phyloP scores from a whole-genome alignment of 2,888 invertebrate genomes.

The Pedicia rivosa region DNA sequence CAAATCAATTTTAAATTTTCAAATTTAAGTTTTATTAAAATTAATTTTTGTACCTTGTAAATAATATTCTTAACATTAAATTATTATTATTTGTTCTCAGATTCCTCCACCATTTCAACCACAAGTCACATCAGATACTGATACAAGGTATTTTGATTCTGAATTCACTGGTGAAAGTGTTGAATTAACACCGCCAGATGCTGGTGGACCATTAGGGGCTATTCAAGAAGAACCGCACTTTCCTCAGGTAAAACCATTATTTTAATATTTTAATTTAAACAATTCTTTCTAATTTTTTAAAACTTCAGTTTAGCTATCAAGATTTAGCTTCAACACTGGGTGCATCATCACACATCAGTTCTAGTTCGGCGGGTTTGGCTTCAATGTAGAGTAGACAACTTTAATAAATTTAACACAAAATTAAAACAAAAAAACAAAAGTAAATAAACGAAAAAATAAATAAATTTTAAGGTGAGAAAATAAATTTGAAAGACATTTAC shows the following conservation, averaged over 20 bases:
- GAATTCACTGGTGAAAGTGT: constrained; percentile 97
- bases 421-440: no score
- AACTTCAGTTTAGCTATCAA: constrained; percentile 64
- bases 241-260: constrained; percentile 30
- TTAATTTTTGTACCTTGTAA: background rate
- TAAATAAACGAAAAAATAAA: no score
- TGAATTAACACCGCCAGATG: constrained; percentile 87
- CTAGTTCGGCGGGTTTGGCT: constrained; percentile 34
- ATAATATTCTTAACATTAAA: constrained; percentile 3
- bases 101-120: constrained; percentile 89
- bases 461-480: no score
- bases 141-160: constrained; percentile 94
- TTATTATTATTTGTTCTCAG: constrained; percentile 29
- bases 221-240: constrained; percentile 57
- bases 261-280: background rate
- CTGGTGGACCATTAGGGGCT: constrained; percentile 37
- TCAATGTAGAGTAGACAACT: no score
- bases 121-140: constrained; percentile 86
- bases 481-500: no score
- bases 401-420: no score
- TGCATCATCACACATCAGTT: constrained; percentile 41
- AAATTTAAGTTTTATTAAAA: background rate
- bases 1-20: background rate
- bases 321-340: constrained; percentile 48
- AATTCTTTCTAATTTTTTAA: background rate